Conservation (phyloP, 2,888 invertebrate genomes). For the Cantharis flavilabris region DNA sequence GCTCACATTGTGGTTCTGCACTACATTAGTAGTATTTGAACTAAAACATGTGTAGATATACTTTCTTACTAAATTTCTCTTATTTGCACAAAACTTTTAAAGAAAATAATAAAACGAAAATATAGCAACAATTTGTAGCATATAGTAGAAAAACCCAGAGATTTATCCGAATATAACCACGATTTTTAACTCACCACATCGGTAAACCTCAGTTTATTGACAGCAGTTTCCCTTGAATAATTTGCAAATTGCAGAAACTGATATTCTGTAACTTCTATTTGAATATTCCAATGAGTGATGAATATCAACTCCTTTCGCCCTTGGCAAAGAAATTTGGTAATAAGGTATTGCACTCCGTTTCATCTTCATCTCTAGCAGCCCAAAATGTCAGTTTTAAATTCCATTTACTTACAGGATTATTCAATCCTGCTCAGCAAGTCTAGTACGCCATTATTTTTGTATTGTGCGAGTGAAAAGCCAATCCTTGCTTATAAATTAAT, state of each 20-base stretch:
- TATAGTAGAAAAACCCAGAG: neutral
- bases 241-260: neutral
- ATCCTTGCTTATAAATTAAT: too few relatives aligned
- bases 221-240: neutral
- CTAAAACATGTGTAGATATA: neutral
- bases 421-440: neutral
- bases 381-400: neutral
- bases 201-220: neutral
- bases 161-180: neutral
- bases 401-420: neutral
- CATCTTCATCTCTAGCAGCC: neutral
- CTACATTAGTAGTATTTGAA: neutral
- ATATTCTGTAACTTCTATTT: neutral
- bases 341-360: neutral
- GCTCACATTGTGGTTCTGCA: neutral
- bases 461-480: neutral
- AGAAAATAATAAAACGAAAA: neutral
- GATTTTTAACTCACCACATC: neutral
- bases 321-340: neutral
- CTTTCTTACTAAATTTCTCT: neutral
- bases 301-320: neutral
- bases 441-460: neutral
- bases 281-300: neutral
- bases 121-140: neutral
- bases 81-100: neutral